Evolutionary conservation across 1,140 invertebrate genomes (phyloP).

Genomic region (Asobara japonica): DNA sequence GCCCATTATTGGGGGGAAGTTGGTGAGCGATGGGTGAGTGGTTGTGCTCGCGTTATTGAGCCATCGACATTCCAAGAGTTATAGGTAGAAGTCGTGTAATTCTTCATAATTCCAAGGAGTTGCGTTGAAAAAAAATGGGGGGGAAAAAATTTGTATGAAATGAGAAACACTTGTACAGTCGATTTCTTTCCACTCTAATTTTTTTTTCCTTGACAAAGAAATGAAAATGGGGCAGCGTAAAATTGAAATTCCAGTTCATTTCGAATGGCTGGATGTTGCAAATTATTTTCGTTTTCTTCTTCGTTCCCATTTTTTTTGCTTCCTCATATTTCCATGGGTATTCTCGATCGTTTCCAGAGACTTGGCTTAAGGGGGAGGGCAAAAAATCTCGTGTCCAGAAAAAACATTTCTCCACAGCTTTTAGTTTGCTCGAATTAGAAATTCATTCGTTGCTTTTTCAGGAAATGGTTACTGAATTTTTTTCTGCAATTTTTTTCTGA

Average conservation of each 20-base stretch:
- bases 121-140: not conserved
- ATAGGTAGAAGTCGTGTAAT: slow-evolving; percentile 8
- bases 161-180: not conserved
- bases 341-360: not conserved
- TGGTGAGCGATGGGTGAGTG: slow-evolving; percentile 6
- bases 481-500: no score
- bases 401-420: no score
- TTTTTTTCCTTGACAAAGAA: no score
- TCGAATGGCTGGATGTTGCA: no score
- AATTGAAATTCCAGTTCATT: no score
- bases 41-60: slow-evolving; percentile 28
- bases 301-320: not conserved
- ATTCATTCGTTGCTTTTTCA: no score
- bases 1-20: slow-evolving; percentile 5
- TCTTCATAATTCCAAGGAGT: slow-evolving; percentile 15
- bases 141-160: not conserved
- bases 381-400: no score
- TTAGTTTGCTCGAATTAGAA: no score
- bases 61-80: slow-evolving; percentile 38
- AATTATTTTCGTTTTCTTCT: not conserved
- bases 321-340: not conserved
- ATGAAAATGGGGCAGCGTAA: no score
- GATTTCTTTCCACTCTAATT: not conserved
- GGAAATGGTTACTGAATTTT: no score
- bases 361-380: not conserved